Evolutionary conservation across 2,113 vertebrate genomes (phyloP).

Genomic region (Xenus cinereus): DNA sequence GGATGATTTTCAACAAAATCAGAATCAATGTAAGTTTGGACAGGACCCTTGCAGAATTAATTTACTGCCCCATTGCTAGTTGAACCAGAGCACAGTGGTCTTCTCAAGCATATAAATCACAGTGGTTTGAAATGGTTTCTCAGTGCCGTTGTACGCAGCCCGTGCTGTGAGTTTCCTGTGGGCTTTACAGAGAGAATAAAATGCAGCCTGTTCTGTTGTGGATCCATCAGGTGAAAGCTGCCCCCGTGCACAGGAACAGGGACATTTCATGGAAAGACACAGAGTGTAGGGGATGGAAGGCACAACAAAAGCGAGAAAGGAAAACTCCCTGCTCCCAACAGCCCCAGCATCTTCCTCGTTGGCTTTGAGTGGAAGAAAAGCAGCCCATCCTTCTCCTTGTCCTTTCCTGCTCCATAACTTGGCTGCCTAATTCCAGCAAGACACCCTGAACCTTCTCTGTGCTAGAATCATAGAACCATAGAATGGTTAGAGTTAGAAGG

Average conservation of each 20-base stretch:
- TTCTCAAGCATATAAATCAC: slow-evolving; percentile 39
- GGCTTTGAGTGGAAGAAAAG: not conserved
- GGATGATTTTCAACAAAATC: slow-evolving; percentile 73
- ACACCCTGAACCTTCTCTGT: not conserved
- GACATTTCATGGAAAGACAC: not conserved
- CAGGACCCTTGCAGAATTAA: slow-evolving; percentile 67
- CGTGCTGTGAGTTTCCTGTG: not conserved
- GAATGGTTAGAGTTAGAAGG: not conserved
- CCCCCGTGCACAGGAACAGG: not conserved
- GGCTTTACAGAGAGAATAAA: not conserved
- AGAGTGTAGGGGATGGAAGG: not conserved
- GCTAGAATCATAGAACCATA: not conserved
- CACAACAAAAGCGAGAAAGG: not conserved
- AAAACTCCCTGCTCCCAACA: not conserved
- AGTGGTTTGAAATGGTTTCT: slow-evolving; percentile 1
- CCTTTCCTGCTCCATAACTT: not conserved
- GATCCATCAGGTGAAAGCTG: not conserved
- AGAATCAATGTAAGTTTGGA: slow-evolving; percentile 73
- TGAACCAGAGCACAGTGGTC: slow-evolving; percentile 25
- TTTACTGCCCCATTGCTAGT: slow-evolving; percentile 21
- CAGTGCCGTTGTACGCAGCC: not conserved
- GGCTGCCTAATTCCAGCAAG: not conserved
- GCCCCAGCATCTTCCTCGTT: not conserved
- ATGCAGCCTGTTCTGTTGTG: not conserved
- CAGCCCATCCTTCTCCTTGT: not conserved